Conservation (phyloP, 2,888 invertebrate species). For the Phytoseiulus persimilis region DNA sequence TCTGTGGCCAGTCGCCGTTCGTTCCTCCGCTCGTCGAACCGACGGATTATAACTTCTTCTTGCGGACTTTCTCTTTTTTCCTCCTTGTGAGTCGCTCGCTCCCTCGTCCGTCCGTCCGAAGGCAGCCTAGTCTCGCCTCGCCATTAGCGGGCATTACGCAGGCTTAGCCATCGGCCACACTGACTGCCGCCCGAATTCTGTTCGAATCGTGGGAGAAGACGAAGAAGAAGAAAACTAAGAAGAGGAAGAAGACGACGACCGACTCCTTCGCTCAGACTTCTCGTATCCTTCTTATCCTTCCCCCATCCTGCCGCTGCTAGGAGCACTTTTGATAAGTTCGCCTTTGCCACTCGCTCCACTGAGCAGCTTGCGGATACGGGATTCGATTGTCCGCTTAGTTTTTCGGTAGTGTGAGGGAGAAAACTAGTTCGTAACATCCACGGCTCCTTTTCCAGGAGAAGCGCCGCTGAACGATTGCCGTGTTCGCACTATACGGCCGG, state of each 20-base stretch:
- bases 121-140: background rate
- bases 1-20: background rate
- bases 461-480: background rate
- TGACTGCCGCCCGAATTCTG: background rate
- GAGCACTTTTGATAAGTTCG: conserved; percentile 5
- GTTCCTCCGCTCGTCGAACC: background rate
- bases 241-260: background rate
- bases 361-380: background rate
- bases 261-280: background rate
- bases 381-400: background rate
- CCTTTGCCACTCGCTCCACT: background rate
- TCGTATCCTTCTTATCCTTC: conserved; percentile 5
- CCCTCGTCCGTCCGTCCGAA: background rate
- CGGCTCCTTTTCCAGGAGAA: background rate
- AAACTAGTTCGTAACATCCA: background rate
- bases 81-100: background rate
- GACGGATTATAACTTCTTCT: background rate
- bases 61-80: background rate
- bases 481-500: too few relatives aligned
- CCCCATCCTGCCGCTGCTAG: background rate
- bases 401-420: background rate
- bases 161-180: background rate
- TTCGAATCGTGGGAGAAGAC: background rate
- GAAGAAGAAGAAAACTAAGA: background rate
- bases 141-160: background rate